phyloP scores from a whole-genome alignment of 2,888 invertebrate genomes.

The Entomobrya multifasciata region DNA sequence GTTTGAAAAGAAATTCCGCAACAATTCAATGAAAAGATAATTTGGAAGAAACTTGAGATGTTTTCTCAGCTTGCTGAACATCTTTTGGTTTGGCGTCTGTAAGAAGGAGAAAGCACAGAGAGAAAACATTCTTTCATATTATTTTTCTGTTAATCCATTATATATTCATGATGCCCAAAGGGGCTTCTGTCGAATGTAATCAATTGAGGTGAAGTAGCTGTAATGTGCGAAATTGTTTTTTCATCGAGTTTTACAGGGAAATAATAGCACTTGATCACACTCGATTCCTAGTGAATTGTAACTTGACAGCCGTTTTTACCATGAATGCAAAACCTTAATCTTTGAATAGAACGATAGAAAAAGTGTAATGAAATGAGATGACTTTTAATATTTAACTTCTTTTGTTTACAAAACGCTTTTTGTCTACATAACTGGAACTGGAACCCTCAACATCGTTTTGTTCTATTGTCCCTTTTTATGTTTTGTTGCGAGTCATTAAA shows the following conservation, averaged over 20 bases:
- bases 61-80: too few relatives aligned
- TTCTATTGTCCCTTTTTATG: conserved; percentile 1
- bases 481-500: not conserved
- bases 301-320: not conserved
- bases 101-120: conserved; percentile 34
- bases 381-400: conserved; percentile 68
- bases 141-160: conserved; percentile 28
- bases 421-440: conserved; percentile 39
- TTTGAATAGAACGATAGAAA: conserved; percentile 42
- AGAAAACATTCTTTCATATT: conserved; percentile 3
- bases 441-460: conserved; percentile 5
- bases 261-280: conserved; percentile 33
- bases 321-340: conserved; percentile 34
- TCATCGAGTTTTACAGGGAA: conserved; percentile 42
- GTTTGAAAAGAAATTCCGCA: conserved; percentile 47
- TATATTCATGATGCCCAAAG: conserved; percentile 51
- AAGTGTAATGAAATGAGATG: conserved; percentile 57
- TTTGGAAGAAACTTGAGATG: conserved; percentile 8
- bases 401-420: conserved; percentile 61
- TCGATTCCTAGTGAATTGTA: conserved; percentile 37
- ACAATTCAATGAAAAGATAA: not conserved
- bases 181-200: conserved; percentile 55
- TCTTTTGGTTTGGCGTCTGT: not conserved
- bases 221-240: conserved; percentile 63
- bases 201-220: conserved; percentile 63